phyloP scores from a whole-genome alignment of 2,113 vertebrate genomes.

The Petromus typicus region DNA sequence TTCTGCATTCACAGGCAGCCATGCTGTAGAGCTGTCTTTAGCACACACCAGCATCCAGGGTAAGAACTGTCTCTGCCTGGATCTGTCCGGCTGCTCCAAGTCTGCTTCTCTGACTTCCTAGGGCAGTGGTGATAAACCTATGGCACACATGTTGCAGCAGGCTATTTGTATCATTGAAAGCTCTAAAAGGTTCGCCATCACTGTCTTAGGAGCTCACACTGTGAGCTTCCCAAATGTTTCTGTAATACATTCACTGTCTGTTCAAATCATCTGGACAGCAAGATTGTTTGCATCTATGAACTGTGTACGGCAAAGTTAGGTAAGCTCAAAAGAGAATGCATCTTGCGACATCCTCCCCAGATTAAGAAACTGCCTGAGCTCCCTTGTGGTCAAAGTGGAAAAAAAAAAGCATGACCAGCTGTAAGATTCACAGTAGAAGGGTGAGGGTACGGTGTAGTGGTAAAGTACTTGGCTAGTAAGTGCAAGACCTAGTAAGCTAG shows the following conservation, averaged over 20 bases:
- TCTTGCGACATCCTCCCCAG: background rate
- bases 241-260: background rate
- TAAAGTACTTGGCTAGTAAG: background rate
- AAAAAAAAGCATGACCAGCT: background rate
- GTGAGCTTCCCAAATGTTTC: background rate
- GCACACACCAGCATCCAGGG: background rate
- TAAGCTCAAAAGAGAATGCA: constrained; percentile 37
- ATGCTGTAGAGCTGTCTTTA: background rate
- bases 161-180: too few relatives aligned
- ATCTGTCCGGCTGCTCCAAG: background rate
- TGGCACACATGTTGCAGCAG: background rate
- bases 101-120: background rate
- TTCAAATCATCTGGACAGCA: background rate
- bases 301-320: background rate
- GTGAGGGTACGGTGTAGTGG: background rate
- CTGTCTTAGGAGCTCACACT: background rate
- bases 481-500: too few relatives aligned
- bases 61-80: background rate
- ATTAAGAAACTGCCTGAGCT: background rate
- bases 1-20: background rate
- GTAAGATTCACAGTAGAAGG: background rate
- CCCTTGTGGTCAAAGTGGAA: background rate
- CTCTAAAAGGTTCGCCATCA: background rate
- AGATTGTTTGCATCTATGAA: background rate
- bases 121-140: background rate